Evolutionary conservation across 2,113 vertebrate species (phyloP), one percentile per base, ranked within the genome.

Genomic region (Clarias gariepinus): DNA sequence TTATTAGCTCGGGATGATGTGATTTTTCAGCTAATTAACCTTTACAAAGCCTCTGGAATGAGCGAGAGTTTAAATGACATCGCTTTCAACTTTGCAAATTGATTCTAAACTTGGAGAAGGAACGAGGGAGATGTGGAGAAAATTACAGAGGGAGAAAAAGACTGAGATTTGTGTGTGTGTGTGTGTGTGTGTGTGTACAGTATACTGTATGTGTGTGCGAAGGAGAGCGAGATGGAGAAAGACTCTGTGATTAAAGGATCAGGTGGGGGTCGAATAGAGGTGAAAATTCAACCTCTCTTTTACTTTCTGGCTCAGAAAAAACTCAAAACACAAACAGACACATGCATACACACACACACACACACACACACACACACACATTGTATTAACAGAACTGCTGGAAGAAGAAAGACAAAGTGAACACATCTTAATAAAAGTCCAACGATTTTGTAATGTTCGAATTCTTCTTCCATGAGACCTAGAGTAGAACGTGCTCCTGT

Each of bases 1-100:
- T 83, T 89, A 82, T 36, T 64, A 33, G 73, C 41, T 23, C 23
- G 36, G 86, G 74, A 73, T 25, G 57, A 80, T 64, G 69, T 81
- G 87, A 90, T 87, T 91, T 90, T 80, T 88, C 89, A 90, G 87
- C 87, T 89, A 92, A 91, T 92, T 92, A 92, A 91, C 91, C 89
- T 92, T 92, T 90, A 84, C 87, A 90, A 89, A 86, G 85, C 71
- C 69, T 88, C 80, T 84, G 66, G 57, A 88, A 21, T 71, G 69
- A 41, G 33, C 10, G 69, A 71, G 30, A 88, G 89, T 84, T 91
- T 81, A 87, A 89, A 90, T 83, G 64, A 78, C 84, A 82, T 69
- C 66, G 63, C 84, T 85, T 87, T 87, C 63, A 71, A 81, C 69
- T 83, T 83, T 77, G 86, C 82, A 85, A 89, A 90, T 86, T 83